A percentile compares a stretch with the other conserved stretches of the same genome.
Evolutionary conservation across 2,888 invertebrate species (phyloP).

Genomic region (Diaphora mendica): DNA sequence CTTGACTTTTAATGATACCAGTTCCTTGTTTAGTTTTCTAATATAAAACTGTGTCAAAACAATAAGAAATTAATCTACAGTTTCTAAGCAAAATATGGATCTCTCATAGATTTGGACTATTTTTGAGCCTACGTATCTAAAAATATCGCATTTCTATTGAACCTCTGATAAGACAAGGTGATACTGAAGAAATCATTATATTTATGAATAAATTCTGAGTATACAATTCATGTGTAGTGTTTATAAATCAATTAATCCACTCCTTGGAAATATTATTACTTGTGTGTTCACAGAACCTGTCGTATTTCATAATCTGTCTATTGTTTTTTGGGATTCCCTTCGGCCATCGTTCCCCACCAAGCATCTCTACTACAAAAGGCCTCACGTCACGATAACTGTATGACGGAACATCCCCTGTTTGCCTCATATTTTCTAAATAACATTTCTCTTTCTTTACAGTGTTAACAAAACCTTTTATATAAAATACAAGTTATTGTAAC

Average conservation of each 20-base stretch:
- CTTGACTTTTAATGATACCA: background rate
- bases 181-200: background rate
- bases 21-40: background rate
- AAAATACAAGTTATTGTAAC: conserved; percentile 68
- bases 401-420: conserved; percentile 50
- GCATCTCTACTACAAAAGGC: conserved; percentile 68
- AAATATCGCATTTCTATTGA: background rate
- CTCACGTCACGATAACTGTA: conserved; percentile 67
- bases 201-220: background rate
- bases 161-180: background rate
- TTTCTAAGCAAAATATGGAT: no score
- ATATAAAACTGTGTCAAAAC: background rate
- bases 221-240: background rate
- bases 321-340: conserved; percentile 63
- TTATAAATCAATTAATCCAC: background rate
- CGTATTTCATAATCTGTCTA: conserved; percentile 60
- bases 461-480: conserved; percentile 59
- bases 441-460: conserved; percentile 67
- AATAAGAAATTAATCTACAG: background rate
- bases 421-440: conserved; percentile 51
- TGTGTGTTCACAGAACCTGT: conserved; percentile 65
- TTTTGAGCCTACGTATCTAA: no score
- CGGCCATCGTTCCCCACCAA: conserved; percentile 59
- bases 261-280: conserved; percentile 4
- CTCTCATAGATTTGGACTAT: no score